These are phyloP conservation scores for Gymnocephalus cernua DNA, from an alignment of 2,113 vertebrate genomes.

Conservation along the genomic window DNA sequence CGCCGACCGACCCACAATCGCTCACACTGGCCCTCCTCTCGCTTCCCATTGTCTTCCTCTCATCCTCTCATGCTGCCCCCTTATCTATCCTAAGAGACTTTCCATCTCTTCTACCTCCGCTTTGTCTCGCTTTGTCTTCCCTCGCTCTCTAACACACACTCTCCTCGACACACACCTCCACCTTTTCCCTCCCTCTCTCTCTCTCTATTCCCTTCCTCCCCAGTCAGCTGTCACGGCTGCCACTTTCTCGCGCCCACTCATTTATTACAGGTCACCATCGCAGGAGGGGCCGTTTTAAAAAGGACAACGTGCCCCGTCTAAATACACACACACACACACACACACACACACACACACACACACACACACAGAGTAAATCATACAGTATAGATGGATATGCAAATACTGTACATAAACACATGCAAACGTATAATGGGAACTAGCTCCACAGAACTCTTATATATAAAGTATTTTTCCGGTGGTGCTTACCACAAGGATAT, in stretches of 20 bases:
- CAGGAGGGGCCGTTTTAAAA: constrained; percentile 73
- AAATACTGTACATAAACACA: background rate
- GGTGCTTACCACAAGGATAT: too few species aligned
- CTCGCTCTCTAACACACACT: constrained; percentile 2
- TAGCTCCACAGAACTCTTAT: too few species aligned
- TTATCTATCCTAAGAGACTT: constrained; percentile 73
- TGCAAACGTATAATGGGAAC: background rate
- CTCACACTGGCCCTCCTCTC: constrained; percentile 33
- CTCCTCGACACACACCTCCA: constrained; percentile 26
- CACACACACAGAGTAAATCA: constrained; percentile 23
- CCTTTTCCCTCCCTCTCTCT: constrained; percentile 19
- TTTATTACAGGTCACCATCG: constrained; percentile 89
- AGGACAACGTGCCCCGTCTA: constrained; percentile 78
- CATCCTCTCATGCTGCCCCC: constrained; percentile 55
- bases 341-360: constrained; percentile 65
- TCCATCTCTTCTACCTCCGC: constrained; percentile 66
- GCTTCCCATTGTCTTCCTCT: constrained; percentile 55
- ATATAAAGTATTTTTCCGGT: too few species aligned
- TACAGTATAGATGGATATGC: background rate
- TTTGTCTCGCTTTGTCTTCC: constrained; percentile 64
- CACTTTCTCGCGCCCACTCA: constrained; percentile 83
- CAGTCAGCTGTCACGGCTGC: constrained; percentile 81
- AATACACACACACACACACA: constrained; percentile 69
- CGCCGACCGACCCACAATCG: constrained; percentile 48
- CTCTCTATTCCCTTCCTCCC: constrained; percentile 71